Conservation (phyloP, 2,797 vertebrate species). For the Danio jaintianensis region DNA sequence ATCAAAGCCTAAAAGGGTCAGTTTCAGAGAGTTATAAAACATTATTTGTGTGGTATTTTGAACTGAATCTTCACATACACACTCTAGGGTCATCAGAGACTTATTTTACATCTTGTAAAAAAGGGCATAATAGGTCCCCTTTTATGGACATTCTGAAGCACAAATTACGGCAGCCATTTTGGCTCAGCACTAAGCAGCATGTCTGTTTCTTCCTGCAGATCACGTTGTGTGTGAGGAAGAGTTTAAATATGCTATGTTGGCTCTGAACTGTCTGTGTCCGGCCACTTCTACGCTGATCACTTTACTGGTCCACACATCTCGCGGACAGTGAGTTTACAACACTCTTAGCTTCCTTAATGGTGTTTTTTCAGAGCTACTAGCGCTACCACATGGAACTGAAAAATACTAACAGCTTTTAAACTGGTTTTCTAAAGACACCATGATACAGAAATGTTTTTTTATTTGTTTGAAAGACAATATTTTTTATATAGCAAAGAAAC, state of each 20-base stretch:
- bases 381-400: not conserved
- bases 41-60: no score
- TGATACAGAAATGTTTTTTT: not conserved
- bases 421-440: not conserved
- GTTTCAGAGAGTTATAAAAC: no score
- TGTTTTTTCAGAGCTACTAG: not conserved
- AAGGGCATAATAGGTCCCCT: no score
- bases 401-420: not conserved
- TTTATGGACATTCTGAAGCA: no score
- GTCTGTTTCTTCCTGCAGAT: conserved; percentile 77
- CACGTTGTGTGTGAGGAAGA: conserved; percentile 99
- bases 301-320: conserved; percentile 95
- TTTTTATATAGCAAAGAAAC: not conserved
- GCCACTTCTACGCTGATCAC: conserved; percentile 98
- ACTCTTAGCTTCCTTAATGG: not conserved
- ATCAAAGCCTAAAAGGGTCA: no score
- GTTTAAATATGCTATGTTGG: conserved; percentile 98
- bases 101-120: no score
- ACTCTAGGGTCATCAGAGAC: no score
- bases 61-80: no score
- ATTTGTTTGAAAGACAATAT: not conserved
- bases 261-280: conserved; percentile 96
- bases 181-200: conserved; percentile 31
- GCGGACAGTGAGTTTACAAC: conserved; percentile 94
- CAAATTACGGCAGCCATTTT: conserved; percentile 30